Conservation (phyloP, 2,113 vertebrate genomes). For the Atrichornis clamosus region DNA sequence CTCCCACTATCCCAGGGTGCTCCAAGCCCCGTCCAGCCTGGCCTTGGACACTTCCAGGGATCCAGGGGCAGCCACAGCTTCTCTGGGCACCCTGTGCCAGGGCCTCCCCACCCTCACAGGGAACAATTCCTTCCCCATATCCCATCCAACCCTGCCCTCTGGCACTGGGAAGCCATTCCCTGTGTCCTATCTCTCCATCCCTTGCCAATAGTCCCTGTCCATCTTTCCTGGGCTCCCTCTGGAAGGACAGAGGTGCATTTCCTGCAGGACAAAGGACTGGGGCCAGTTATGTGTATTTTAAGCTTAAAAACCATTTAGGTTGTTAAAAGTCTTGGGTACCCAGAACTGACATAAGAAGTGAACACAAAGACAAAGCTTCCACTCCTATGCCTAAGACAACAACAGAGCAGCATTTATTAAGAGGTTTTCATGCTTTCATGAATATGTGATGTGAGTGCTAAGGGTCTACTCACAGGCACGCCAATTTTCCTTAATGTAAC, state of each 20-base stretch:
- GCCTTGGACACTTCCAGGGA: not conserved
- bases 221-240: not conserved
- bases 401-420: not conserved
- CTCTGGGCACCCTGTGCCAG: not conserved
- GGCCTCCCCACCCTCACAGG: not conserved
- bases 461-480: not conserved
- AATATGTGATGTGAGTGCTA: not conserved
- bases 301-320: not conserved
- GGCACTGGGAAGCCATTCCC: not conserved
- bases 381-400: not conserved
- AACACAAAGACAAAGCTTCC: not conserved
- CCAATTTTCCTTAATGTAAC: not conserved
- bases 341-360: not conserved
- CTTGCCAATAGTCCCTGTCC: not conserved
- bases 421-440: not conserved
- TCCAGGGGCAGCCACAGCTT: not conserved
- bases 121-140: not conserved
- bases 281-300: not conserved
- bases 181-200: rapidly evolving
- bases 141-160: not conserved
- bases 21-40: not conserved
- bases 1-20: not conserved
- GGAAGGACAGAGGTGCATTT: not conserved
- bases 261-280: not conserved
- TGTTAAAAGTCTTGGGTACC: not conserved